Conservation (phyloP, 2,113 vertebrate species). For the Daboia siamensis region DNA sequence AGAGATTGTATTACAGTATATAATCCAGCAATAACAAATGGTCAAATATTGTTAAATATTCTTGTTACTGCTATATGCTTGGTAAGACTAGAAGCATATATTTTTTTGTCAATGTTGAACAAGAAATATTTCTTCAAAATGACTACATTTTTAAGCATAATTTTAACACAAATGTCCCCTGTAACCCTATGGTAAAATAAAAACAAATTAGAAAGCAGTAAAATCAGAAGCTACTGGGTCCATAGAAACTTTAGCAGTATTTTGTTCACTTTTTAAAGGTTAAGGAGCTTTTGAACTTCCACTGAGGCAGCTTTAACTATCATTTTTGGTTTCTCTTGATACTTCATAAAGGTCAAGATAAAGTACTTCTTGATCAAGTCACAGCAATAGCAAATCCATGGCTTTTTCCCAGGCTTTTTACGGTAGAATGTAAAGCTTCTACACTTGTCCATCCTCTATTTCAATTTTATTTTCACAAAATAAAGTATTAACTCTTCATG, state of each 20-base stretch:
- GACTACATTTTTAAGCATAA: conserved; percentile 28
- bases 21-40: neutral
- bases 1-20: neutral
- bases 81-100: neutral
- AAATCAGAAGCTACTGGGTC: neutral
- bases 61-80: neutral
- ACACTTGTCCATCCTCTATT: neutral
- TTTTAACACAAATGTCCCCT: conserved; percentile 24
- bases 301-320: conserved; percentile 4
- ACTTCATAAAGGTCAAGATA: conserved; percentile 34
- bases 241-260: neutral
- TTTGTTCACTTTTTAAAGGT: conserved; percentile 26
- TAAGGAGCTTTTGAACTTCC: conserved; percentile 25
- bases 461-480: conserved; percentile 1
- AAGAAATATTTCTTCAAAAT: conserved; percentile 12
- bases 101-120: neutral
- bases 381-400: neutral
- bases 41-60: conserved; percentile 3
- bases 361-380: conserved; percentile 33
- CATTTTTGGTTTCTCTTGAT: conserved; percentile 20
- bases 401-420: neutral
- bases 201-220: conserved; percentile 23
- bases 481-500: neutral
- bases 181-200: neutral
- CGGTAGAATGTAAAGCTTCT: neutral